A percentile compares a stretch with the other conserved stretches of the same genome.
These are phyloP conservation scores for Prionace glauca DNA, from an alignment of 2,797 vertebrate species.

Conservation along the genomic window DNA sequence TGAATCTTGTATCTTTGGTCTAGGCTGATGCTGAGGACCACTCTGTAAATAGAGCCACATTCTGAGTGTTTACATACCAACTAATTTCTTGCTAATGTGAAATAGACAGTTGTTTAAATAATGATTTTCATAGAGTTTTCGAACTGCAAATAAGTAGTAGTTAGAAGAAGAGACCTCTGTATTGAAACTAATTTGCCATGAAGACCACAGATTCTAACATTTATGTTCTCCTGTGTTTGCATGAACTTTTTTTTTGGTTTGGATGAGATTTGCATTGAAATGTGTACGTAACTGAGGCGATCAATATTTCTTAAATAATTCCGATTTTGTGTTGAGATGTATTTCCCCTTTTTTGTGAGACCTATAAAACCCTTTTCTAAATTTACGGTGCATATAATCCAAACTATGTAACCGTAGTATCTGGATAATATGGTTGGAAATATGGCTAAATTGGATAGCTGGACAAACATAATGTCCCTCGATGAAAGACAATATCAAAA, in stretches of 20 bases:
- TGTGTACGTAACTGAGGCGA: constrained; percentile 24
- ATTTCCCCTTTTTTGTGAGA: not conserved
- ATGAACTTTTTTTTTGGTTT: not conserved
- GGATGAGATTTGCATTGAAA: constrained; percentile 14
- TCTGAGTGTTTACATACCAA: constrained; percentile 20
- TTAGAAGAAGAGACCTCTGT: constrained; percentile 11
- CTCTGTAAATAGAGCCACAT: not conserved
- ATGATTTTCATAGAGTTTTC: not conserved
- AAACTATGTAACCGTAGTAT: not conserved
- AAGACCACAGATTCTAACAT: constrained; percentile 25
- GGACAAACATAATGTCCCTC: no score
- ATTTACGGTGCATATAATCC: not conserved
- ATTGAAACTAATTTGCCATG: constrained; percentile 3
- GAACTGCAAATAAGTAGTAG: constrained; percentile 25
- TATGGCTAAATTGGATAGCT: not conserved
- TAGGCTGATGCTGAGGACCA: not conserved
- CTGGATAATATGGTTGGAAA: not conserved
- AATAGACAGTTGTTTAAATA: constrained; percentile 16
- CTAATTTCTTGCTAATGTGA: constrained; percentile 27
- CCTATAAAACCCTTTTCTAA: not conserved
- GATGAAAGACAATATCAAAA: not conserved
- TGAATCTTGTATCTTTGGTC: not conserved
- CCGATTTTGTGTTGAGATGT: not conserved
- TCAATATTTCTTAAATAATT: not conserved
- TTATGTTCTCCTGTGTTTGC: constrained; percentile 19